Evolutionary conservation across 1,140 invertebrate species (phyloP).

Genomic region (Fopius arisanus): DNA sequence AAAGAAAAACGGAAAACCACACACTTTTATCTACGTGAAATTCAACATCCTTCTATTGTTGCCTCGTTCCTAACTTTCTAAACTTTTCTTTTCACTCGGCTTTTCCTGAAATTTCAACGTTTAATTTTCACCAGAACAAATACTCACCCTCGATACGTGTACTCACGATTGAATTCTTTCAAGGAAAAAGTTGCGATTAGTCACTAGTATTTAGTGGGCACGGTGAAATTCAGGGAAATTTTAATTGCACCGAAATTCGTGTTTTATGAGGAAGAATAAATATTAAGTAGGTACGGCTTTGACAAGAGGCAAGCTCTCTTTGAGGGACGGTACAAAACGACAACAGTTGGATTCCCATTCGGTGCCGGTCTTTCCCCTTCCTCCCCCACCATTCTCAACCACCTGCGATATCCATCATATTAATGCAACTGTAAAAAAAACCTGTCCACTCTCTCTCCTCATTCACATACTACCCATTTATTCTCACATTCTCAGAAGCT

Average conservation of each 20-base stretch:
- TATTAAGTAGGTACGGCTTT: not conserved
- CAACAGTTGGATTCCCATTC: not conserved
- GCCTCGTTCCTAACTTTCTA: not conserved
- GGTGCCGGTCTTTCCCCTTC: not conserved
- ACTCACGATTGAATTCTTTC: not conserved
- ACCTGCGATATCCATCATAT: not conserved
- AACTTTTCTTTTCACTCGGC: not conserved
- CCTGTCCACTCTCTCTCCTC: not conserved
- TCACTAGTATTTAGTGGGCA: not conserved
- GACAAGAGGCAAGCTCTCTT: not conserved
- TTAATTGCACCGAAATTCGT: not conserved
- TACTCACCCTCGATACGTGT: not conserved
- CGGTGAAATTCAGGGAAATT: not conserved
- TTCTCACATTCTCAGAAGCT: too few relatives aligned
- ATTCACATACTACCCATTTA: not conserved
- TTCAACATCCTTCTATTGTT: conserved; percentile 9
- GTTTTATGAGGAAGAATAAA: not conserved
- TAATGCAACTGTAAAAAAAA: conserved; percentile 8
- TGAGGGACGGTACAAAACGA: not conserved
- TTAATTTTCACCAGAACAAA: not conserved
- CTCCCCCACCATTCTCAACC: not conserved
- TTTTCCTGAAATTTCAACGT: not conserved
- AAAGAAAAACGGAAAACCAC: not conserved
- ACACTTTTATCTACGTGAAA: conserved; percentile 3
- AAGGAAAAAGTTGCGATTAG: not conserved